Evolutionary conservation across 2,797 vertebrate species (phyloP).

Genomic region (Urocyon cinereoargenteus): DNA sequence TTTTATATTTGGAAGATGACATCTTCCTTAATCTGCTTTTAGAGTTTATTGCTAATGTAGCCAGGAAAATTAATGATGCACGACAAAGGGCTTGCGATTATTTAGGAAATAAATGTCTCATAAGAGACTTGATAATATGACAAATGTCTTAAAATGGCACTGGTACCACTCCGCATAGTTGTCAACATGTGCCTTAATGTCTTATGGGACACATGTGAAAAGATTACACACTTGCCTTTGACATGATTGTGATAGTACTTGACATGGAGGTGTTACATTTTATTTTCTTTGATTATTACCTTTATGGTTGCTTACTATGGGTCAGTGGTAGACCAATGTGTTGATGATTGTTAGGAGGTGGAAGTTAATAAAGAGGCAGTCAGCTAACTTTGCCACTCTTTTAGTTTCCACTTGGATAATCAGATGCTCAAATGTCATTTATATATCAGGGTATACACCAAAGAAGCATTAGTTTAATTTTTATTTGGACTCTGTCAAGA

Average conservation of each 20-base stretch:
- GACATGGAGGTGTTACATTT: neutral
- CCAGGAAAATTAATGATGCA: neutral
- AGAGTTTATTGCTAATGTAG: neutral
- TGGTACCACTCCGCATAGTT: neutral
- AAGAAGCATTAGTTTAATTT: neutral
- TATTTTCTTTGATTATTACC: neutral
- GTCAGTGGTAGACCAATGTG: neutral
- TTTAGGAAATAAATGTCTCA: conserved; percentile 47
- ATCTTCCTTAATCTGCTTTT: neutral
- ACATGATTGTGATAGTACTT: neutral
- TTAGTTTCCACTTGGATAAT: neutral
- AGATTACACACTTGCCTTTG: neutral
- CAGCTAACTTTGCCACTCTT: neutral
- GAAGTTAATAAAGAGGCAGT: neutral
- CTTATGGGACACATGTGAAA: neutral
- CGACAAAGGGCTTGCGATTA: neutral
- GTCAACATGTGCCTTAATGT: neutral
- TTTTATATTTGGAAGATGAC: neutral
- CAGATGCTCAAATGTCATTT: neutral
- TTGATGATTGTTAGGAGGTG: neutral
- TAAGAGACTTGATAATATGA: neutral
- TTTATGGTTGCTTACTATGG: neutral
- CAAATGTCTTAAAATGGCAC: neutral
- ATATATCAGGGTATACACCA: neutral
- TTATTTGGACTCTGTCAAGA: neutral